A percentile compares a stretch with the other conserved stretches of the same genome.
These are phyloP conservation scores for Antrozous pallidus DNA, from an alignment of 2,797 vertebrate genomes.

Conservation along the genomic window DNA sequence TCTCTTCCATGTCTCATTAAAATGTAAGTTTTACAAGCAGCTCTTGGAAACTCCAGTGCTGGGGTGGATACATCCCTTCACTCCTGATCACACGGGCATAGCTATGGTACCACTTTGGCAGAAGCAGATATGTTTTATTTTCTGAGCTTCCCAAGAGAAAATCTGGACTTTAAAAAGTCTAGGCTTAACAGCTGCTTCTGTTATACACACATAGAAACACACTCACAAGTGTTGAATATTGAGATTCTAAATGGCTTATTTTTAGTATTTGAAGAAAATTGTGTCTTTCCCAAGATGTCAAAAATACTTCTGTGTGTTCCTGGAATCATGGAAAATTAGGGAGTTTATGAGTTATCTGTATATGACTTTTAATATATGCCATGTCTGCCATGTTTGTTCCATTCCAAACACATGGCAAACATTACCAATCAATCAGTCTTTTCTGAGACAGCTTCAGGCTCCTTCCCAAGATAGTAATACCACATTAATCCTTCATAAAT, in stretches of 20 bases:
- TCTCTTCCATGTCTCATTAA: conserved; percentile 35
- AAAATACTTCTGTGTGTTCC: background rate
- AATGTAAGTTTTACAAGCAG: conserved; percentile 43
- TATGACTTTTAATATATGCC: background rate
- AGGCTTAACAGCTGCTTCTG: conserved; percentile 23
- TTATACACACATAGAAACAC: background rate
- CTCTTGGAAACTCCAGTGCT: background rate
- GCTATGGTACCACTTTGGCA: background rate
- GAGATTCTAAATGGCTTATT: conserved; percentile 35
- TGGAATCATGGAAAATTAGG: background rate
- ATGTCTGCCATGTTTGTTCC: background rate
- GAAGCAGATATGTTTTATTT: background rate
- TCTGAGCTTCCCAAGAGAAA: conserved; percentile 40
- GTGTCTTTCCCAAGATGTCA: conserved; percentile 28
- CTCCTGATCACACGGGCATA: background rate
- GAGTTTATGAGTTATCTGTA: background rate
- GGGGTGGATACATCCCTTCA: background rate
- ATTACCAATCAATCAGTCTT: conserved; percentile 35
- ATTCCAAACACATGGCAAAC: background rate
- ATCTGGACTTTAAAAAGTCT: conserved; percentile 43
- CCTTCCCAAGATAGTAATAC: background rate
- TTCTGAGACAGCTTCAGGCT: background rate
- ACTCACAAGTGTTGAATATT: background rate
- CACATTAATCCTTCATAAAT: background rate
- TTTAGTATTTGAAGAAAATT: background rate